Base-by-base conservation (phyloP, 2,113 vertebrate species). In the Sardina pilchardus region DNA sequence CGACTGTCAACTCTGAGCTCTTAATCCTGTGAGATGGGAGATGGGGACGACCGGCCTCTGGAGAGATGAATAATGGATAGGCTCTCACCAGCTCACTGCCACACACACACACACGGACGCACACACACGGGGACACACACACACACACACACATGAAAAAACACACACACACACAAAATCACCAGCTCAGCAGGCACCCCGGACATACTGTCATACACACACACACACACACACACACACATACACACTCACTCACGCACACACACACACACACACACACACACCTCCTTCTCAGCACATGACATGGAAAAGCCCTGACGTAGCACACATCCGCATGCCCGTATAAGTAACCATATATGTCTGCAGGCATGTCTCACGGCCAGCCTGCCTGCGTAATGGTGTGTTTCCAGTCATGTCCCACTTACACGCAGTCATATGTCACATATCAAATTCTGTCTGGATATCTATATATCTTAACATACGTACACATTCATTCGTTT, bases 1-100 rank as follows among this genome's bases (percentile, higher is more conserved):
- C 47, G 82, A 71, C 88, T 83, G 63, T 91, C 86, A 87, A 50
- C n/a, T 19, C 71, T 81, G 75, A 88, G 86, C 67, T 85, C 67
- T 83, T 90, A 91, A 90, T 91, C 87, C 85, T 47, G 21, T 53
- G 83, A 87, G 87, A 89, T 83, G 78, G 81, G 82, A 86, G 87
- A 89, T 85, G 78, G 78, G 83, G 56, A 83, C 24, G 47, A 80
- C 84, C 36, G 81, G 83, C 67, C 82, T 26, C 63, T 47, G 36
- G 81, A 87, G 71, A 87, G 78, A 81, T 87, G 81, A 86, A 87
- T 86, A 89, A 81, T 88, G 87, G 86, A 88, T 45, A 85, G 48
- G 26, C 44, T 10, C 24, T 12, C 63, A 42, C 81, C n/a, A 59
- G 67, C 83, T 84, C 85, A 84, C 75, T 19, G 43, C n/a, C 42